Base-by-base conservation (phyloP, 2,888 invertebrate species). In the Xestobium rufovillosum region DNA sequence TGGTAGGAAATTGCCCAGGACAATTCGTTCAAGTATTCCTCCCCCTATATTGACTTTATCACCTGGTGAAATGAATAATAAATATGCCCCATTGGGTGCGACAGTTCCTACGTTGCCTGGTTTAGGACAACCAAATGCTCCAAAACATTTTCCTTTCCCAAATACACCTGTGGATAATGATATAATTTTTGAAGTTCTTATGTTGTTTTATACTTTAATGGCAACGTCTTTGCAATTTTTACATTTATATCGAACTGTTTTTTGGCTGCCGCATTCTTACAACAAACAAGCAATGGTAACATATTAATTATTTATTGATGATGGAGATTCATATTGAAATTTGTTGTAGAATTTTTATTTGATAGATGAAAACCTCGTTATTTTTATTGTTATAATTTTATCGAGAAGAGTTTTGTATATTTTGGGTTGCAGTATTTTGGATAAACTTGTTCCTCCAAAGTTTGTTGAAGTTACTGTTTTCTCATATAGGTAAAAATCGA, bases 201-300 rank as follows among this genome's bases (percentile, higher is more conserved):
- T 90, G 60, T 83, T 92, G 61, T 65, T 83, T 8, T 89, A 88
- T 59, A 83, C 83, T 1, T 64, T 83, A 14, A 73, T 85, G 27
- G 81, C 85, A 0, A 80, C 88, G 13, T 82, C 80, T 36, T 72
- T 95, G 37, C 97, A 98, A 67, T 90, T 94, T 60, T 72, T 97
- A 26, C 92, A 97, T 68, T 73, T 97, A 23, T 97, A 97, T 60
- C 79, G 91, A 50, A 94, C 92, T 2, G 85, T 90, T 9, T 98
- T 95, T 94, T 98, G 97, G 97, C 65, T 96, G 34, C 91, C 94
- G 1, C 83, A 95, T 59, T 91, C 94, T 0, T 83, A 89, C 59
- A 86, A 83, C 41, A 80, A 79, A 55, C 85, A 89, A 58, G 83
- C 88, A 41, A 77, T 96, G 78, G 95, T 94, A 68, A 68, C n/a